Conservation (phyloP, 2,888 invertebrate species). For the Caenorhabditis sulstoni region DNA sequence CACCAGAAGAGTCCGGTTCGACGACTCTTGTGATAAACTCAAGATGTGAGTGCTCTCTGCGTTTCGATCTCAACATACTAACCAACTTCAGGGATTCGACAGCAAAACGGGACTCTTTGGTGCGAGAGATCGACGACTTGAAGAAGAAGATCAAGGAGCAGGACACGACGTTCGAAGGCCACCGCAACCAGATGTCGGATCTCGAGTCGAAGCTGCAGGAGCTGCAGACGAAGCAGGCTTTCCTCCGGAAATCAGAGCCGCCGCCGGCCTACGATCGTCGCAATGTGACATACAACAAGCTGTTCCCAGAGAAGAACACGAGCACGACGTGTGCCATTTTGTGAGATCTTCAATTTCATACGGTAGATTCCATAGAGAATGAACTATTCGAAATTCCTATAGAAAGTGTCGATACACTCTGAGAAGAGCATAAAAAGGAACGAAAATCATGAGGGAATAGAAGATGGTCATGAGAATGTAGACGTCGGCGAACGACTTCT, state of each 20-base stretch:
- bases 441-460: slow-evolving; percentile 11
- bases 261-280: slow-evolving; percentile 64
- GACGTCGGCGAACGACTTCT: slow-evolving; percentile 30
- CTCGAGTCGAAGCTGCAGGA: slow-evolving; percentile 64
- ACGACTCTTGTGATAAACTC: slow-evolving; percentile 35
- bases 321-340: slow-evolving; percentile 64
- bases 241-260: slow-evolving; percentile 56
- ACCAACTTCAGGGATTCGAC: slow-evolving; percentile 29
- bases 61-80: slow-evolving; percentile 26
- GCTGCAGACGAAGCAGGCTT: slow-evolving; percentile 67
- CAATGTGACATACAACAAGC: slow-evolving; percentile 59
- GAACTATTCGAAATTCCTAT: background rate
- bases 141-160: slow-evolving; percentile 73
- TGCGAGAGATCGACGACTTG: slow-evolving; percentile 72
- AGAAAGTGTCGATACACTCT: background rate
- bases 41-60: slow-evolving; percentile 37
- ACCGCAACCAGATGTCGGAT: slow-evolving; percentile 73
- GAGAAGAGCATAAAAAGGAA: slow-evolving; percentile 14
- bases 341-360: slow-evolving; percentile 37
- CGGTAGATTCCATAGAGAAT: background rate
- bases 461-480: slow-evolving; percentile 20
- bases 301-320: slow-evolving; percentile 62
- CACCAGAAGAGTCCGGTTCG: slow-evolving; percentile 46
- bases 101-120: slow-evolving; percentile 47
- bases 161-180: slow-evolving; percentile 72